Evolutionary conservation across 2,797 vertebrate species (phyloP).

Genomic region (Notolepis coatsorum): DNA sequence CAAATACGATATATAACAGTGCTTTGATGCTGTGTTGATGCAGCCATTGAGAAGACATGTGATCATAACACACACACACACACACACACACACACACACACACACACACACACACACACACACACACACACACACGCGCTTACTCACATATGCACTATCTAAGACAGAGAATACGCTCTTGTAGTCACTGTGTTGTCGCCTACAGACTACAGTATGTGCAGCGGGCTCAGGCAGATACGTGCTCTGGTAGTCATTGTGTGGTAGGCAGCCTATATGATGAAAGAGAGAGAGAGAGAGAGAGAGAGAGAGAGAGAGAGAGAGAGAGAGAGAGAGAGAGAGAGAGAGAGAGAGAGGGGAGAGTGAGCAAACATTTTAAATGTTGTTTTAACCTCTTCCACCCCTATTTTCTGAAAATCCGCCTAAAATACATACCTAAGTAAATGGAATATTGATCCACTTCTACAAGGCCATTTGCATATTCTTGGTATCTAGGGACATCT

Average conservation of each 20-base stretch:
- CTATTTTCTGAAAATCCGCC: too few species aligned
- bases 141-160: neutral
- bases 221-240: too few species aligned
- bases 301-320: conserved; percentile 5
- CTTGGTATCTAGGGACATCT: too few species aligned
- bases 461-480: too few species aligned
- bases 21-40: neutral
- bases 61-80: neutral
- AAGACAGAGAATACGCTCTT: neutral
- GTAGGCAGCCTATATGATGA: conserved; percentile 10
- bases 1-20: too few species aligned
- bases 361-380: too few species aligned
- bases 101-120: neutral
- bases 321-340: neutral
- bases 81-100: neutral
- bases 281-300: neutral
- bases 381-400: too few species aligned
- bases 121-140: neutral
- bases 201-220: neutral
- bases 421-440: too few species aligned
- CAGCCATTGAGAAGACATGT: neutral
- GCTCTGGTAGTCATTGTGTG: too few species aligned
- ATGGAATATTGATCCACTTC: too few species aligned
- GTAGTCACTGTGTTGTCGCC: neutral
- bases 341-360: neutral